Evolutionary conservation across 2,888 invertebrate species (phyloP).

Genomic region (Agonopterix arenella): DNA sequence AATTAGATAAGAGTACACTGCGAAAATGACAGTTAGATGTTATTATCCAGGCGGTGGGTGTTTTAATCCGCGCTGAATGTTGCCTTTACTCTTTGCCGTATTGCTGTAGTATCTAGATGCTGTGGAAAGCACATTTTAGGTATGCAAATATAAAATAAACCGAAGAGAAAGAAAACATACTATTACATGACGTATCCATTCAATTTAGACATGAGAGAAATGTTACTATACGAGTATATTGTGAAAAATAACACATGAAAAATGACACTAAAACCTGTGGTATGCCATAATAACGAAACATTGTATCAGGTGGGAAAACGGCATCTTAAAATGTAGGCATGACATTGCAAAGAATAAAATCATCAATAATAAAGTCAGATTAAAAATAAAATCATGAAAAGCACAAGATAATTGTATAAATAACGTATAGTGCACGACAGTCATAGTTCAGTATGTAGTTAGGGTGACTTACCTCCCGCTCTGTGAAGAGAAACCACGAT

Average conservation of each 20-base stretch:
- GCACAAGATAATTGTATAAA: not conserved
- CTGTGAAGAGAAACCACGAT: constrained; percentile 68
- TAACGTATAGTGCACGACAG: too few species aligned
- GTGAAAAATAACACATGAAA: not conserved
- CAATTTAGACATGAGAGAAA: not conserved
- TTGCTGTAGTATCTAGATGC: constrained; percentile 12
- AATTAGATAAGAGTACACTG: not conserved
- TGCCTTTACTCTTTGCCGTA: too few species aligned
- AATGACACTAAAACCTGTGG: not conserved
- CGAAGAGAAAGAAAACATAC: not conserved
- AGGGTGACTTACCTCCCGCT: constrained; percentile 66
- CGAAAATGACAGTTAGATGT: not conserved
- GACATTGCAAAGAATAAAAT: not conserved
- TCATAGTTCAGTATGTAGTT: constrained; percentile 4
- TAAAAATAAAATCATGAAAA: constrained; percentile 4
- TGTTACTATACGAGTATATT: not conserved
- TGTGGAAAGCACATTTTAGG: constrained; percentile 42
- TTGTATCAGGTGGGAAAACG: not conserved
- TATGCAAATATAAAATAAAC: constrained; percentile 22
- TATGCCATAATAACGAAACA: not conserved
- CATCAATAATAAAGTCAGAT: not conserved
- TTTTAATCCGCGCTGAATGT: not conserved
- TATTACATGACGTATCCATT: not conserved
- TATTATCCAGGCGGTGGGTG: not conserved
- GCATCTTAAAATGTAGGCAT: not conserved